Evolutionary conservation across 2,113 vertebrate genomes (phyloP).

Genomic region (Cromileptes altivelis): DNA sequence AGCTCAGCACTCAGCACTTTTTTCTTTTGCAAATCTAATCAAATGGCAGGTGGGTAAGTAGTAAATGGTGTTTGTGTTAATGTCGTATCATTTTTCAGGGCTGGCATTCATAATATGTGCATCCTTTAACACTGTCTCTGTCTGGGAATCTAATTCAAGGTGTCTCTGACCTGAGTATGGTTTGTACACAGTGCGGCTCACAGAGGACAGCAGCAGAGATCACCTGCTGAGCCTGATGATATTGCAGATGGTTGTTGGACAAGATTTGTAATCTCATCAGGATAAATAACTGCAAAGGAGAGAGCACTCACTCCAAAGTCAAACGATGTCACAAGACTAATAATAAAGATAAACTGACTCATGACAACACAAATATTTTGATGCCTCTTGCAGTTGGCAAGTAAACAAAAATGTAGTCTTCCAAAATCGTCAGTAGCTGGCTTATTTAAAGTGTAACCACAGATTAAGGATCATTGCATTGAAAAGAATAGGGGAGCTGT

Average conservation of each 20-base stretch:
- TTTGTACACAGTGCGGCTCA: neutral
- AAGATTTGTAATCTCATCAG: constrained; percentile 1
- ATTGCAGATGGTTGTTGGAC: neutral
- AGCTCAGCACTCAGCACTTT: neutral
- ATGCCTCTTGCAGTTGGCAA: neutral
- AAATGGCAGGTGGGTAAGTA: neutral
- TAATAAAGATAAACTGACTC: too few relatives aligned
- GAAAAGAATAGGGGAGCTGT: neutral
- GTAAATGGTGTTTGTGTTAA: too few relatives aligned
- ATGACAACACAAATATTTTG: neutral
- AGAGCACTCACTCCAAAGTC: neutral
- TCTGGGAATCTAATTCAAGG: neutral
- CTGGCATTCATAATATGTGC: neutral
- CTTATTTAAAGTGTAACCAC: neutral
- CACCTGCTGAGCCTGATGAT: neutral
- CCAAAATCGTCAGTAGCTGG: neutral
- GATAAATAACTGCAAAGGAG: neutral
- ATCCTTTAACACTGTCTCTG: neutral
- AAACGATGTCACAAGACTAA: constrained; percentile 2
- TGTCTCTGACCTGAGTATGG: neutral
- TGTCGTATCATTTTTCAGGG: too few relatives aligned
- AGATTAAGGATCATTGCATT: neutral
- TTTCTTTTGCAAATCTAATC: neutral
- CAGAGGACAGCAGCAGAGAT: constrained; percentile 6
- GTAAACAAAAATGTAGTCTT: neutral